A percentile compares a stretch with the other conserved stretches of the same genome.
Evolutionary conservation across 2,797 vertebrate species (phyloP).

Genomic region (Fratercula arctica): DNA sequence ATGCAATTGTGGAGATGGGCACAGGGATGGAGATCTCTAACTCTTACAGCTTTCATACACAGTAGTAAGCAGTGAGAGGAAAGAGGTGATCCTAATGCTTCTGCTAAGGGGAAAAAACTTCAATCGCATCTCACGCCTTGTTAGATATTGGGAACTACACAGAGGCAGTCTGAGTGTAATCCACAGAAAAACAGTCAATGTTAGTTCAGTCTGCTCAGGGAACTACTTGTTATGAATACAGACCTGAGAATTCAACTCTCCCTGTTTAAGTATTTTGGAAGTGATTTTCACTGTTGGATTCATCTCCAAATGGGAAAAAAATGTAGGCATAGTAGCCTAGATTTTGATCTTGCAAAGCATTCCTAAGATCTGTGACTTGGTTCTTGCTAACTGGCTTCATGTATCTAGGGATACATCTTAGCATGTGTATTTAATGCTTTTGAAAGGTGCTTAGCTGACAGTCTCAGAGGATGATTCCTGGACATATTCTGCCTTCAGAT

Average conservation of each 20-base stretch:
- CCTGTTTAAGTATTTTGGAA: background rate
- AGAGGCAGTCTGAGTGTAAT: background rate
- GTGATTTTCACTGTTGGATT: background rate
- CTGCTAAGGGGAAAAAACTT: background rate
- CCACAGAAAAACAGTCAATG: background rate
- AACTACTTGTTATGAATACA: background rate
- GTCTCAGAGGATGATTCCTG: background rate
- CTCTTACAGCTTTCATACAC: background rate
- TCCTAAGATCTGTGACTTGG: background rate
- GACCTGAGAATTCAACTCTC: slow-evolving; percentile 2
- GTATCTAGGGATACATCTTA: background rate
- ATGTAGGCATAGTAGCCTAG: background rate
- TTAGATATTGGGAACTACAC: background rate
- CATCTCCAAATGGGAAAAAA: background rate
- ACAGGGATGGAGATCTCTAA: background rate
- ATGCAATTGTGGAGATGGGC: background rate
- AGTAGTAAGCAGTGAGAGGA: background rate
- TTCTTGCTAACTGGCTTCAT: slow-evolving; percentile 43
- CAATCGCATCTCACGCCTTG: background rate
- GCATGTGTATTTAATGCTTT: slow-evolving; percentile 10
- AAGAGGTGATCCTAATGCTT: background rate
- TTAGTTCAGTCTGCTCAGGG: background rate
- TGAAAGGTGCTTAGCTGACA: slow-evolving; percentile 22
- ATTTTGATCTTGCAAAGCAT: slow-evolving; percentile 16
- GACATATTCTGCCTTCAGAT: background rate